Evolutionary conservation across 2,797 vertebrate species (phyloP), one percentile per base, ranked within the genome.

Genomic region (Alexandromys oeconomus): DNA sequence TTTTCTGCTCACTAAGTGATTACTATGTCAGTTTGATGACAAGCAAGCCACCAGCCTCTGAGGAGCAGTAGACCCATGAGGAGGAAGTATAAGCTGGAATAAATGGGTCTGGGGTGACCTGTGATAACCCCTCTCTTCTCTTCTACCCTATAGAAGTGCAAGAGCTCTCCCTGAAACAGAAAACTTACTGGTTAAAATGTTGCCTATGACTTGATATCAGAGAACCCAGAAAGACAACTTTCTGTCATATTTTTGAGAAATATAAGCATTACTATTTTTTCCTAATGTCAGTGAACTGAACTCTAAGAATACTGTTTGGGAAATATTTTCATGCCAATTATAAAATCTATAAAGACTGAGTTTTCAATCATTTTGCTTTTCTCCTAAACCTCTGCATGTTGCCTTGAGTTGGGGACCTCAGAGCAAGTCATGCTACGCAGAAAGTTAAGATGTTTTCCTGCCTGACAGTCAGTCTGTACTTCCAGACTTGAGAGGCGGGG

Each of bases 251-350:
- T 86, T 76, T 51, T 92, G 73, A 40, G 65, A 91, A 90, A 65
- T 87, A 82, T 37, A 63, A 59, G 65, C 91, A 63, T 91, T 77
- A 89, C 34, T 96, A 84, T 67, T 34, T 96, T 92, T 59, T 95
- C 74, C 76, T 69, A 34, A 61, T 86, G 29, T 91, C 81, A 92
- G 19, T 95, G 89, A 95, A 71, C 81, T 88, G 74, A 5, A 57
- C 57, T 94, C 34, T 86, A 27, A 93, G n/a, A 48, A 95, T 89
- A 84, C 67, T 25, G 13, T 57, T 15, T 92, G 21, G 87, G 46
- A 94, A 61, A 67, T 94, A 96, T 51, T 23, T 23, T 89, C 65
- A 51, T 51, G 61, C 54, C 54, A 59, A 13, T 82, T 92, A 84
- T 81, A 71, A 71, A 37, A 27, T 71, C 46, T 71, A 6, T 54